Evolutionary conservation across 1,140 invertebrate species (phyloP), one percentile per base, ranked within the genome.

Genomic region (Pectinophora gossypiella): DNA sequence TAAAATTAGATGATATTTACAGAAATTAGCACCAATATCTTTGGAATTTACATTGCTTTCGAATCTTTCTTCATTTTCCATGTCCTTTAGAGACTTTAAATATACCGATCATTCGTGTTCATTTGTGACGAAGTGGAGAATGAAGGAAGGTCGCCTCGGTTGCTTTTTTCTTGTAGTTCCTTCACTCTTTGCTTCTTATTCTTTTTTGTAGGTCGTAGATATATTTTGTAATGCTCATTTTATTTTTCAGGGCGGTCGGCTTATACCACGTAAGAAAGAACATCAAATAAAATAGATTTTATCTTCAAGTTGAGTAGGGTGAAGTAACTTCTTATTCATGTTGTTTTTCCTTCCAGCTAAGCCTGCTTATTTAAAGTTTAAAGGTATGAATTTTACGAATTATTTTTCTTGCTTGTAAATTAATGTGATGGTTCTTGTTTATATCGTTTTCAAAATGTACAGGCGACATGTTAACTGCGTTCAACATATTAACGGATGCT

Each of bases 401-500:
- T 32, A 32, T 32, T n/a, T 2, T 32, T 32, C 27, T 32, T 12
- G 4, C 36, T 42, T 42, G 13, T 44, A 19, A n/a, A n/a, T n/a
- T n/a, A n/a, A n/a, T n/a, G n/a, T n/a, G n/a, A n/a, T n/a, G n/a
- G n/a, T n/a, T n/a, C n/a, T n/a, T n/a, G n/a, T n/a, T n/a, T n/a
- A n/a, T n/a, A n/a, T n/a, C n/a, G n/a, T n/a, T n/a, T n/a, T n/a
- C n/a, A n/a, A n/a, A n/a, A n/a, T 47, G 48, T 27, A 58, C 22
- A 72, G 76, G 72, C 32, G 68, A 73, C 53, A 80, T 83, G 76
- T 46, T 69, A 18, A 73, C 80, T 51, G 77, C 69, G 0, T 81
- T 84, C 54, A 71, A 57, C 13, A 68, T 76, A 43, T 56, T 84
- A 38, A 80, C 68, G 0, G 64, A 73, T 16, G 58, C 68, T 0